phyloP scores from a whole-genome alignment of 1,140 invertebrate species.

The Venturia canescens region DNA sequence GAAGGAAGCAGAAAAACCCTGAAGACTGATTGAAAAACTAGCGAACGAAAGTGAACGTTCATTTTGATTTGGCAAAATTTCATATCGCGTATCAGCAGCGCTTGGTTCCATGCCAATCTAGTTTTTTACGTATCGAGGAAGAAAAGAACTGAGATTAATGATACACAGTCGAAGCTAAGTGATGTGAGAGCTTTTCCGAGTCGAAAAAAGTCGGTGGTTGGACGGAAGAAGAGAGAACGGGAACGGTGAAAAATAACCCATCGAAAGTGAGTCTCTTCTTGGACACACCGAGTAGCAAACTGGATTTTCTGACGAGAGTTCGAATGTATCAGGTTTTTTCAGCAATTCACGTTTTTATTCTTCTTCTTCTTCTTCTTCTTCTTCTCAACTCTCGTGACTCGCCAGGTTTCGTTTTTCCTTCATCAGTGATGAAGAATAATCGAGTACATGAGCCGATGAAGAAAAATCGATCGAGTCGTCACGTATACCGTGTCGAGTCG shows the following conservation, averaged over 20 bases:
- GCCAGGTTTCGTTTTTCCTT: background rate
- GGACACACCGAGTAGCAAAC: background rate
- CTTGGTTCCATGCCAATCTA: too few species aligned
- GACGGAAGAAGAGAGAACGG: background rate
- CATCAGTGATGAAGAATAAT: conserved; percentile 4
- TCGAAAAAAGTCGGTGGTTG: background rate
- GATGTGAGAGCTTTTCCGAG: background rate
- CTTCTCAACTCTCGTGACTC: too few species aligned
- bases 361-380: background rate
- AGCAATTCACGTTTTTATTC: background rate
- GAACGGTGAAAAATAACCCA: background rate
- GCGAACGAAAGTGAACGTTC: too few species aligned
- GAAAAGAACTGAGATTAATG: background rate
- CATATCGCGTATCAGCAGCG: too few species aligned
- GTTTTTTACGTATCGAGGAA: too few species aligned
- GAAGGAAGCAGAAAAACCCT: too few species aligned
- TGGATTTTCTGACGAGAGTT: background rate
- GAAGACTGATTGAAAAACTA: too few species aligned
- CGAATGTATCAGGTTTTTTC: background rate
- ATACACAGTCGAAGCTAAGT: background rate
- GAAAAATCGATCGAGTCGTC: background rate
- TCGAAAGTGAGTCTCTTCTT: background rate
- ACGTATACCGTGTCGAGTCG: too few species aligned
- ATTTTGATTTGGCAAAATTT: too few species aligned
- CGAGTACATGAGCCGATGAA: background rate